A percentile compares a stretch with the other conserved stretches of the same genome.
Conservation (phyloP, 1,140 invertebrate genomes). For the Bombus huntii region DNA sequence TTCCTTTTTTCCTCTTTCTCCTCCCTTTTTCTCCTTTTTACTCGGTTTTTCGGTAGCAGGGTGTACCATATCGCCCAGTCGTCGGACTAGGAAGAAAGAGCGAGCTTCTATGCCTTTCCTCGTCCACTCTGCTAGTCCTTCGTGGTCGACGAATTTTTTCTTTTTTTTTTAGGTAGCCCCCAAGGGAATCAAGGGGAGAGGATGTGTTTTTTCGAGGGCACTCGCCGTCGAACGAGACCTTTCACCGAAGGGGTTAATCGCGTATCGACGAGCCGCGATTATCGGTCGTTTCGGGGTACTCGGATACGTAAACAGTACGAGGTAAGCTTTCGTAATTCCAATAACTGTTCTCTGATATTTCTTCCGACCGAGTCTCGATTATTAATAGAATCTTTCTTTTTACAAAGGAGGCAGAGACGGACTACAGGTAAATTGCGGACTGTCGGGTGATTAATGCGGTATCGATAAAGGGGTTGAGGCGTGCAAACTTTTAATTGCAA, state of each 20-base stretch:
- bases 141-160: background rate
- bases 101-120: background rate
- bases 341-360: background rate
- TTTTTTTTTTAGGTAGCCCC: background rate
- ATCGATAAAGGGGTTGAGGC: background rate
- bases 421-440: background rate
- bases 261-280: constrained; percentile 8
- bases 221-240: background rate
- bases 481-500: constrained; percentile 23
- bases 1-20: background rate
- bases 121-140: background rate
- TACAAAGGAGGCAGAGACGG: background rate
- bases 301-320: background rate
- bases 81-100: background rate
- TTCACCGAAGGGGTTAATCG: constrained; percentile 16
- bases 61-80: background rate
- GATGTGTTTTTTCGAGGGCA: constrained; percentile 9
- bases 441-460: background rate
- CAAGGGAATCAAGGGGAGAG: background rate
- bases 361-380: background rate
- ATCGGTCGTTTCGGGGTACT: background rate
- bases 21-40: background rate
- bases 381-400: background rate
- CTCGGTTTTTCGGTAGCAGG: background rate
- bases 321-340: background rate